A percentile compares a stretch with the other conserved stretches of the same genome.
phyloP scores from a whole-genome alignment of 2,113 vertebrate species.

The Pangasianodon gigas region DNA sequence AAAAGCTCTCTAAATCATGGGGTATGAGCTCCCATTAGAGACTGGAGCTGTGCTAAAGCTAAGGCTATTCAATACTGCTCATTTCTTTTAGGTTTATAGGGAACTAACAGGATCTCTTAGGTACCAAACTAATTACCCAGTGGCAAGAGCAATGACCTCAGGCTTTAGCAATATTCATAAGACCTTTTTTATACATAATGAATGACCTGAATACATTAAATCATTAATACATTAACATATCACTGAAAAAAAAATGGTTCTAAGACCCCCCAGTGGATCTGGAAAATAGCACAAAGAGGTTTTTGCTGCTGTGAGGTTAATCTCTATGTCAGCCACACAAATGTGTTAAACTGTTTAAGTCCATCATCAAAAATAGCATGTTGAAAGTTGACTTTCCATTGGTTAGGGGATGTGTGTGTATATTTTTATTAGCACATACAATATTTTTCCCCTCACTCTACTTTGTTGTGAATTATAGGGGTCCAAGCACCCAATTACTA shows the following conservation, averaged over 20 bases:
- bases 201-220: constrained; percentile 57
- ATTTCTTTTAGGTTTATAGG: constrained; percentile 20
- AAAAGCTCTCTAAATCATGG: constrained; percentile 23
- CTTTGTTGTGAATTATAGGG: background rate
- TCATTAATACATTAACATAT: constrained; percentile 32
- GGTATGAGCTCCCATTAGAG: constrained; percentile 30
- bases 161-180: constrained; percentile 54
- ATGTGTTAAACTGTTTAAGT: background rate
- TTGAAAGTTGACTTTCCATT: background rate
- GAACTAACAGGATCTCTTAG: constrained; percentile 38
- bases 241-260: background rate
- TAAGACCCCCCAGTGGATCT: constrained; percentile 23
- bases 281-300: constrained; percentile 2
- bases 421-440: background rate
- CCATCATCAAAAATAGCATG: background rate
- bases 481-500: background rate
- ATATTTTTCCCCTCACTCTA: background rate
- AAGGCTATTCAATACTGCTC: constrained; percentile 31
- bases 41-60: constrained; percentile 17
- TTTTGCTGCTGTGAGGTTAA: constrained; percentile 34
- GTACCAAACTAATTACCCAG: constrained; percentile 52
- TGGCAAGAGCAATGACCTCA: constrained; percentile 46
- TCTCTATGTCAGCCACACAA: constrained; percentile 31
- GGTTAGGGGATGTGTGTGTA: background rate
- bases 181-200: constrained; percentile 51